phyloP scores from a whole-genome alignment of 1,140 invertebrate genomes.

The Panulirus ornatus region DNA sequence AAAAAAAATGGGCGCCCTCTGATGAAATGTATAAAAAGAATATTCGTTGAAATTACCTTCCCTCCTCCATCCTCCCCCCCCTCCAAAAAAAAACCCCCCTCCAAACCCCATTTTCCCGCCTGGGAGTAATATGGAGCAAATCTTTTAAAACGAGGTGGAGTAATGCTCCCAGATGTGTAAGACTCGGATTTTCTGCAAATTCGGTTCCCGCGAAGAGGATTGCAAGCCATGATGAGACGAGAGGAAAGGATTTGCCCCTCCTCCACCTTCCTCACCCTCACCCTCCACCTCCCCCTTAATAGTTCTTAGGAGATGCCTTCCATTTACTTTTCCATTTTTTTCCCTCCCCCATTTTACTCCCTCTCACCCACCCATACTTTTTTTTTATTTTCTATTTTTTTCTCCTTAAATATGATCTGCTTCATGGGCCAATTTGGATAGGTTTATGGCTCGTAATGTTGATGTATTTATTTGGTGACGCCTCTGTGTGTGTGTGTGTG shows the following conservation, averaged over 20 bases:
- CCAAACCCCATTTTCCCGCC: not conserved
- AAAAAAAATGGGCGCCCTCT: not conserved
- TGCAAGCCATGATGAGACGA: slow-evolving; percentile 30
- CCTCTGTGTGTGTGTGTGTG: not conserved
- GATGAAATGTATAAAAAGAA: not conserved
- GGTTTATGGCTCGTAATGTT: slow-evolving; percentile 48
- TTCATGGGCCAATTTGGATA: slow-evolving; percentile 44
- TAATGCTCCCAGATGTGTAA: slow-evolving; percentile 53
- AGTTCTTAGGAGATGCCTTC: no score
- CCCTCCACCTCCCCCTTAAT: no score
- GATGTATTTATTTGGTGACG: slow-evolving; percentile 40
- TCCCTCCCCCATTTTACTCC: no score
- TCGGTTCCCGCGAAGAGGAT: slow-evolving; percentile 39
- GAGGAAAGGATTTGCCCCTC: slow-evolving; percentile 42
- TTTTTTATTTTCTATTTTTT: slow-evolving; percentile 39
- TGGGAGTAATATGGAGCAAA: slow-evolving; percentile 58
- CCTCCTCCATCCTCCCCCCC: slow-evolving; percentile 2
- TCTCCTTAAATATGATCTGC: slow-evolving; percentile 36
- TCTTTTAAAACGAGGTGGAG: slow-evolving; percentile 59
- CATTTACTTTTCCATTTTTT: no score
- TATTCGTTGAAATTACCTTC: not conserved
- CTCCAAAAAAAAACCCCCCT: no score
- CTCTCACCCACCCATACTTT: no score
- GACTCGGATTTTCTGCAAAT: slow-evolving; percentile 36
- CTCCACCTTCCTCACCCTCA: no score